Conservation (phyloP, 2,888 invertebrate species). For the Hirtodrosophila histrioides region DNA sequence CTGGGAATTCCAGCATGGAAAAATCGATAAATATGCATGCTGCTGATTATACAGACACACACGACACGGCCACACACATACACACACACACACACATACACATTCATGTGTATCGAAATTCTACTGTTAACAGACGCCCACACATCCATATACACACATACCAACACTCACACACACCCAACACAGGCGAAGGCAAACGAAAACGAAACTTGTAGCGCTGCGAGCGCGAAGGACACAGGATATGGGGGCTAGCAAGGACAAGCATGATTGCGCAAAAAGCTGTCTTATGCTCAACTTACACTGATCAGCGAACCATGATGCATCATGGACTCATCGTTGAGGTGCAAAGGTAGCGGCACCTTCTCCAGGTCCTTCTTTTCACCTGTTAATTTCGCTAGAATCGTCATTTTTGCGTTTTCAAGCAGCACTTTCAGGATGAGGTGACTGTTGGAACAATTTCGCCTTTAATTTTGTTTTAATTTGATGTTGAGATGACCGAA, state of each 20-base stretch:
- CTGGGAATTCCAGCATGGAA: conserved; percentile 66
- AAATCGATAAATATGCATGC: conserved; percentile 72
- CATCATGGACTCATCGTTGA: conserved; percentile 81
- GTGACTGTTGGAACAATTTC: conserved; percentile 19
- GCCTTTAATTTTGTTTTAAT: conserved; percentile 33
- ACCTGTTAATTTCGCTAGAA: conserved; percentile 90
- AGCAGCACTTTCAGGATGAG: not conserved
- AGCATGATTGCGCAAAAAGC: conserved; percentile 59
- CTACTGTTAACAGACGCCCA: conserved; percentile 26
- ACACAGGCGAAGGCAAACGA: conserved; percentile 39
- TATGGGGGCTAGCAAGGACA: conserved; percentile 62
- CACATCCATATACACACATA: conserved; percentile 14
- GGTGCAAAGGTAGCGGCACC: conserved; percentile 87
- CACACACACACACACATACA: conserved; percentile 10
- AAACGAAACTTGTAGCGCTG: conserved; percentile 71
- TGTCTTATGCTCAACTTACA: conserved; percentile 60
- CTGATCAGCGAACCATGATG: conserved; percentile 73
- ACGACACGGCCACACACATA: conserved; percentile 17
- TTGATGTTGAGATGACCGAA: conserved; percentile 23
- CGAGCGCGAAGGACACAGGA: conserved; percentile 50
- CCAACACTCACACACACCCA: conserved; percentile 10
- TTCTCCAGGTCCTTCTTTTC: conserved; percentile 89
- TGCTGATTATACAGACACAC: conserved; percentile 24
- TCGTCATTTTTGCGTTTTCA: conserved; percentile 88
- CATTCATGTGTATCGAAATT: conserved; percentile 32